A percentile compares a stretch with the other conserved stretches of the same genome.
Evolutionary conservation across 1,140 invertebrate species (phyloP).

Genomic region (Psilanteris sp.): DNA sequence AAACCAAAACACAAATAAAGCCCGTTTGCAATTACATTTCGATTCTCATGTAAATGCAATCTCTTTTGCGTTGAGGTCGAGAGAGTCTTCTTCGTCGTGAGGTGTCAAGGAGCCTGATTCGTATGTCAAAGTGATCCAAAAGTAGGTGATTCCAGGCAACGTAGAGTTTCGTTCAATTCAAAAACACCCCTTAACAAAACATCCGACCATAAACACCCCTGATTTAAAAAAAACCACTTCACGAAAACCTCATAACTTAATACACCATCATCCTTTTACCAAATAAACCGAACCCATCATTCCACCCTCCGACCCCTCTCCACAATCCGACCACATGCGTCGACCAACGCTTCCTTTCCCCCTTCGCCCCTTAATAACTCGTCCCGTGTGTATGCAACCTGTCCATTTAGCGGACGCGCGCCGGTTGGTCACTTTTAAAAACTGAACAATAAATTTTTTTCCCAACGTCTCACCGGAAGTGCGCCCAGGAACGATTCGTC

Average conservation of each 20-base stretch:
- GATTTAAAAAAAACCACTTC: slow-evolving; percentile 48
- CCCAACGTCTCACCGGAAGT: slow-evolving; percentile 6
- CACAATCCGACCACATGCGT: neutral
- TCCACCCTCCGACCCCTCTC: slow-evolving; percentile 1
- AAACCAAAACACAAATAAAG: slow-evolving; percentile 56
- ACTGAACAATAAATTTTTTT: slow-evolving; percentile 49
- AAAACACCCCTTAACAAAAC: slow-evolving; percentile 20
- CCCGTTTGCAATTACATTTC: slow-evolving; percentile 50
- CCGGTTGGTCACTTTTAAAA: slow-evolving; percentile 36
- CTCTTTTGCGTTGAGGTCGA: slow-evolving; percentile 1
- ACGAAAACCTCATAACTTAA: slow-evolving; percentile 58
- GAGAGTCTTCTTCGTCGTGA: neutral
- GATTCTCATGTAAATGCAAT: slow-evolving; percentile 46
- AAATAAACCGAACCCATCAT: slow-evolving; percentile 46
- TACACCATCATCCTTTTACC: slow-evolving; percentile 49
- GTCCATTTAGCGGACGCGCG: slow-evolving; percentile 38
- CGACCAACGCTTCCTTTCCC: neutral
- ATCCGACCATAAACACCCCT: slow-evolving; percentile 31
- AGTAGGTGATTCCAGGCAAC: slow-evolving; percentile 3
- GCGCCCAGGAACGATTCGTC: slow-evolving; percentile 4
- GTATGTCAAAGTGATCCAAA: slow-evolving; percentile 33
- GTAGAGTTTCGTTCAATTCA: slow-evolving; percentile 14
- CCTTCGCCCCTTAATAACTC: slow-evolving; percentile 40
- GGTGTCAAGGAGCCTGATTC: slow-evolving; percentile 30
- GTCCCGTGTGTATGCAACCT: slow-evolving; percentile 32